Percentiles rank a stretch among this genome's conserved stretches.
Conservation (phyloP, 2,888 invertebrate genomes). For the Megalurothrips usitatus region DNA sequence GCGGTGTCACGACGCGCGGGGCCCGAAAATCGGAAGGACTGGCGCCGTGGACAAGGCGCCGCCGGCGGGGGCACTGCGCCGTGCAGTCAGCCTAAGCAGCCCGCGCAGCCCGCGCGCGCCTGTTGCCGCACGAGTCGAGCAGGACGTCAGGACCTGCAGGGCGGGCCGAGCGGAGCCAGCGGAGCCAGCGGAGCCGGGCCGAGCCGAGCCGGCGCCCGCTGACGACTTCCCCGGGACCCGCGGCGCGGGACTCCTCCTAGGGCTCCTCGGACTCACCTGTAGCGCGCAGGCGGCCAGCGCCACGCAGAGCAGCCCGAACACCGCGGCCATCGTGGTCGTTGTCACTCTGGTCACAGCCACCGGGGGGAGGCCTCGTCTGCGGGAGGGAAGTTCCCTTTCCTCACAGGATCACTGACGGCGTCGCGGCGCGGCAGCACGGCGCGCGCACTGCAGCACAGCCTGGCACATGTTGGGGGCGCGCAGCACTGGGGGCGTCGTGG, state of each 20-base stretch:
- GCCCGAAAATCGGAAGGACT: too few species aligned
- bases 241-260: too few species aligned
- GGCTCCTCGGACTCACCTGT: background rate
- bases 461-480: background rate
- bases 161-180: background rate
- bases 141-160: too few species aligned
- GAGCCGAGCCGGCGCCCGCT: background rate
- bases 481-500: background rate
- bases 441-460: background rate
- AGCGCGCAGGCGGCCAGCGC: background rate
- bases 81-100: too few species aligned
- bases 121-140: too few species aligned
- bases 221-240: too few species aligned
- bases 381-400: too few species aligned
- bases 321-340: background rate
- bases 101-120: too few species aligned
- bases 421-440: background rate
- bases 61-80: too few species aligned
- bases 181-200: background rate
- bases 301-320: background rate
- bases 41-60: too few species aligned
- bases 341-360: background rate
- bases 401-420: background rate
- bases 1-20: too few species aligned
- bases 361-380: background rate